These are phyloP conservation scores for Indri indri DNA, from an alignment of 2,113 vertebrate genomes.

Conservation along the genomic window DNA sequence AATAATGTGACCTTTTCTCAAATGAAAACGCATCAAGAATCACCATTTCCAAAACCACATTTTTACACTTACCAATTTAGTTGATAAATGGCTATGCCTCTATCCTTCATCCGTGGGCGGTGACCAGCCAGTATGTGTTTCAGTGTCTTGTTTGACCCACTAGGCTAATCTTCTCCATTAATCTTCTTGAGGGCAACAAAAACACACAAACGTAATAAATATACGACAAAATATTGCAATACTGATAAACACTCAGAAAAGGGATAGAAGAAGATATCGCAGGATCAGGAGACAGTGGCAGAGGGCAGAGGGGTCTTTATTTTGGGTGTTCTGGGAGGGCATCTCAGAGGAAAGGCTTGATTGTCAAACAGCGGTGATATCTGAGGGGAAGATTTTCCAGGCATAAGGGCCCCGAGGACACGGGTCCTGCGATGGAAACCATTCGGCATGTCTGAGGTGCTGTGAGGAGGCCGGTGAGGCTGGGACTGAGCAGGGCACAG, in stretches of 20 bases:
- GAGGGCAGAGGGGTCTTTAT: background rate
- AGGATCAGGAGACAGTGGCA: background rate
- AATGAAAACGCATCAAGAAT: background rate
- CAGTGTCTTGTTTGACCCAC: background rate
- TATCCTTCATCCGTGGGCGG: too few relatives aligned
- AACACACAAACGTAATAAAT: background rate
- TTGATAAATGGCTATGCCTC: background rate
- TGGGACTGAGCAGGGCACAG: background rate
- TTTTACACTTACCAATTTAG: background rate
- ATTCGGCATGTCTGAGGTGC: background rate
- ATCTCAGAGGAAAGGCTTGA: background rate
- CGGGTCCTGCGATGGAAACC: background rate
- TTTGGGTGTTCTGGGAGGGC: background rate
- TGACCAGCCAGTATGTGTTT: background rate
- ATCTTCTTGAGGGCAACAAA: background rate
- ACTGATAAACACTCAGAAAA: background rate
- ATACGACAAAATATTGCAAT: background rate
- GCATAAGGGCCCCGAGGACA: background rate
- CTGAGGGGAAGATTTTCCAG: background rate
- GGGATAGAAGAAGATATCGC: background rate
- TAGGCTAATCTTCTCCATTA: background rate
- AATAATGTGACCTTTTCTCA: background rate
- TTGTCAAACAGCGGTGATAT: background rate
- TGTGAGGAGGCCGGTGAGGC: background rate
- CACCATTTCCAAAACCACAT: background rate